Conservation (phyloP, 2,888 invertebrate species). For the Drosophila borborema region DNA sequence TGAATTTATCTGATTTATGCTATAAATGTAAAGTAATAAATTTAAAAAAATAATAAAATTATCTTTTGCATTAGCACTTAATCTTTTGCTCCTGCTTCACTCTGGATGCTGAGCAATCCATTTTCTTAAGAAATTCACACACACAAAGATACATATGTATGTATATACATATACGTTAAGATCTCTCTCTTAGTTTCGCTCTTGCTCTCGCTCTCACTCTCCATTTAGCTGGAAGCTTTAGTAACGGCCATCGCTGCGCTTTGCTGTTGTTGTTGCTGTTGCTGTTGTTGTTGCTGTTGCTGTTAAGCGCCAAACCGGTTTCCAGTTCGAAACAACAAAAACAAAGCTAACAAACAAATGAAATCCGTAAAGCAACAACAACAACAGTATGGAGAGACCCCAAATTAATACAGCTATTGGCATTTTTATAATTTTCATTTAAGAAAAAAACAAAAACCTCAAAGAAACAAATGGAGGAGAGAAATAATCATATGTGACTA, state of each 20-base stretch:
- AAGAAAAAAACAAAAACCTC: constrained; percentile 34
- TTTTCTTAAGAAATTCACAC: constrained; percentile 59
- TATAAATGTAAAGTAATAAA: constrained; percentile 1
- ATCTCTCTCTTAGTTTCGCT: constrained; percentile 5
- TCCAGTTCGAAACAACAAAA: constrained; percentile 48
- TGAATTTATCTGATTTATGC: not conserved
- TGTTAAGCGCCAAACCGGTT: constrained; percentile 64
- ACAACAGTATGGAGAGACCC: constrained; percentile 40
- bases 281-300: constrained; percentile 30
- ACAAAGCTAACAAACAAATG: constrained; percentile 50
- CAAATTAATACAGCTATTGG: constrained; percentile 63
- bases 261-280: constrained; percentile 5
- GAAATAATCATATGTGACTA: constrained; percentile 43
- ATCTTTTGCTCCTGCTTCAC: not conserved
- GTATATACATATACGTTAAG: constrained; percentile 3
- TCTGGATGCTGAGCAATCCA: constrained; percentile 57
- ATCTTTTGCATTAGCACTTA: constrained; percentile 4
- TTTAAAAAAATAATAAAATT: not conserved
- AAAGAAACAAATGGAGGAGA: constrained; percentile 12
- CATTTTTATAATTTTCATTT: constrained; percentile 66
- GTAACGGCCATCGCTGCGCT: constrained; percentile 47
- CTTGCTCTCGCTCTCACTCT: constrained; percentile 37
- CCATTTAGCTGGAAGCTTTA: constrained; percentile 49
- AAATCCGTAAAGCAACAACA: constrained; percentile 47
- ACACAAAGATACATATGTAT: not conserved